Conservation (phyloP, 2,113 vertebrate genomes). For the Catagonus wagneri region DNA sequence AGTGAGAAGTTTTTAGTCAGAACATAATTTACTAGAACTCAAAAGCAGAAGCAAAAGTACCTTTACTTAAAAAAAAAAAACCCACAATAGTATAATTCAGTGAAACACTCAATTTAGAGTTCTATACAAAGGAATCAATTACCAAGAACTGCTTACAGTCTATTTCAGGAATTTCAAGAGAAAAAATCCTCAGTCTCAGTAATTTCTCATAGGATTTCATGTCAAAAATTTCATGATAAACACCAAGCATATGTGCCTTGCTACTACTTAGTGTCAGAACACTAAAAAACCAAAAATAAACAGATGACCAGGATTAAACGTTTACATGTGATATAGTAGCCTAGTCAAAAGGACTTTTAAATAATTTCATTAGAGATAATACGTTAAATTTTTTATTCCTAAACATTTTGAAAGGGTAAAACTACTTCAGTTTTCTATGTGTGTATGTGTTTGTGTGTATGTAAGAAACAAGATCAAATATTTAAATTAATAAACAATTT, state of each 20-base stretch:
- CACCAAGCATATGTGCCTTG: not conserved
- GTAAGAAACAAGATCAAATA: not conserved
- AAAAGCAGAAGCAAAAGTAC: slow-evolving; percentile 82
- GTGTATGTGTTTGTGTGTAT: no score
- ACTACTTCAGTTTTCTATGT: not conserved
- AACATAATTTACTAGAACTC: slow-evolving; percentile 76
- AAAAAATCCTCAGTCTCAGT: not conserved
- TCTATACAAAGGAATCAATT: slow-evolving; percentile 58
- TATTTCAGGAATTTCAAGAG: slow-evolving; percentile 71
- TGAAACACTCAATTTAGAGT: slow-evolving; percentile 69
- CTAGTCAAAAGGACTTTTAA: slow-evolving; percentile 27
- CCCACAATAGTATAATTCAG: slow-evolving; percentile 52
- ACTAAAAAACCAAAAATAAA: slow-evolving; percentile 8
- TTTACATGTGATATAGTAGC: not conserved
- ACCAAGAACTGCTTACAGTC: slow-evolving; percentile 72
- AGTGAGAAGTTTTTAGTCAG: slow-evolving; percentile 70
- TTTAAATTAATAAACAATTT: not conserved
- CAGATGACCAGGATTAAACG: not conserved
- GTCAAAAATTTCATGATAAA: slow-evolving; percentile 44
- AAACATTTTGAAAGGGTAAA: slow-evolving; percentile 11
- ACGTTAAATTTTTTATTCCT: not conserved
- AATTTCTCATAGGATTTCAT: slow-evolving; percentile 69
- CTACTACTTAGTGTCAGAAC: not conserved
- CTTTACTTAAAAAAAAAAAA: slow-evolving; percentile 43
- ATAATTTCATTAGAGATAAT: slow-evolving; percentile 10